Evolutionary conservation across 2,113 vertebrate species (phyloP), one percentile per base, ranked within the genome.

Genomic region (Zapornia atra): DNA sequence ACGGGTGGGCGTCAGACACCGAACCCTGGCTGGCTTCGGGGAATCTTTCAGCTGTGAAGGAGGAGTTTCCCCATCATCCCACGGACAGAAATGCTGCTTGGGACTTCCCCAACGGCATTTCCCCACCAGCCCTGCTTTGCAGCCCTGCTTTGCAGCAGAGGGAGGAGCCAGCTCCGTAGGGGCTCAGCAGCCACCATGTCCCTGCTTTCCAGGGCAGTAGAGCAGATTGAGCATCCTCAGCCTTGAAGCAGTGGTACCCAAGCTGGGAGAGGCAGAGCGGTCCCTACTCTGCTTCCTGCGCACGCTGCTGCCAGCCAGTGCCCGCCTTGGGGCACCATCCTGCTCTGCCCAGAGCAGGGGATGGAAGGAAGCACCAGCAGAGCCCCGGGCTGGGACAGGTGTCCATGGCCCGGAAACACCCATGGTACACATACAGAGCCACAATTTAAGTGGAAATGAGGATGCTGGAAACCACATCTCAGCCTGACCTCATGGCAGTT

Each of bases 221-320:
- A 63, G 26, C 0, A 1, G 46, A 56, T 59, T 0, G 3, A 69
- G 66, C 56, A 31, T 44, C 61, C n/a, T 82, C 70, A 36, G 51
- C 28, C n/a, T 38, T 5, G 1, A 44, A 66, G 60, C 54, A 18
- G 54, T 7, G 6, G 46, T 3, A 12, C 1, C 0, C 0, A 15
- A 50, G 54, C 77, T n/a, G 0, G 1, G 51, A 57, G 44, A 66
- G 36, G 40, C 72, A 87, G 44, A 77, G 50, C 33, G 21, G 46
- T 1, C 33, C 60, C 70, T 28, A 12, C 28, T 3, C 31, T 15
- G 16, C 8, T 73, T 71, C 60, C 81, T 61, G 68, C 83, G 71
- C 61, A 28, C 0, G 0, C 12, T 16, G 71, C 81, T 92, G 68
- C 53, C 57, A 44, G 70, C 8, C 54, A 53, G 4, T 2, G 60